Conservation (phyloP, 2,113 vertebrate genomes). For the Melanostigma gelatinosum region DNA sequence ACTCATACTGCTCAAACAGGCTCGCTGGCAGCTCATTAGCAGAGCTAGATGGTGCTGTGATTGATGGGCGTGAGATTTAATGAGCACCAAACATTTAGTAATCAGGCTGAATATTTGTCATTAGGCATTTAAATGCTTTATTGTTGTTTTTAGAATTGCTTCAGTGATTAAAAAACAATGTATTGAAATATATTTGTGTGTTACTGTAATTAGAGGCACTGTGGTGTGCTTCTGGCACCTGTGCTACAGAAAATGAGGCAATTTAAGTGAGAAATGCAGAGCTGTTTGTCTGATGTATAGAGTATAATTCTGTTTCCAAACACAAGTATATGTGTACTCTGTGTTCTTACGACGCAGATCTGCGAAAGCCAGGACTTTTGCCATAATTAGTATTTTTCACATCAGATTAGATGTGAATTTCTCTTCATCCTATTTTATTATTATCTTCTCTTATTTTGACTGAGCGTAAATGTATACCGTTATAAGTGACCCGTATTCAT, state of each 20-base stretch:
- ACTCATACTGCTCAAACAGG: constrained; percentile 1
- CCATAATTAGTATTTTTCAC: not conserved
- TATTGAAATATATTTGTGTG: not conserved
- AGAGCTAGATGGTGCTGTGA: constrained; percentile 27
- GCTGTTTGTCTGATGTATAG: not conserved
- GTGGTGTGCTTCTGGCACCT: not conserved
- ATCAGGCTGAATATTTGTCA: constrained; percentile 19
- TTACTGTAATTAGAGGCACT: not conserved
- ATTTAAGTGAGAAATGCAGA: not conserved
- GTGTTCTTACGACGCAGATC: not conserved
- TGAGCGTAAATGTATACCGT: not conserved
- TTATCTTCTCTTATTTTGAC: too few species aligned
- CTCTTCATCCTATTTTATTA: not conserved
- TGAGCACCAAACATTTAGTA: constrained; percentile 23
- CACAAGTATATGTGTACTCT: constrained; percentile 1
- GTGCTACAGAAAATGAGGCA: not conserved
- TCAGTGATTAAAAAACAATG: constrained; percentile 13
- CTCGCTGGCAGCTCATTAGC: constrained; percentile 49
- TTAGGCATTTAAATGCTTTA: not conserved
- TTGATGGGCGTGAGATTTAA: constrained; percentile 46
- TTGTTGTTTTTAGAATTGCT: not conserved
- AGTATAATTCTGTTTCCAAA: not conserved
- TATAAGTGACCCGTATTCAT: not conserved
- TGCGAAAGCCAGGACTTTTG: not conserved
- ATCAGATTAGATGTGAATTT: not conserved